Base-by-base conservation (phyloP, 2,888 invertebrate genomes). In the Epinotia brunnichana region DNA sequence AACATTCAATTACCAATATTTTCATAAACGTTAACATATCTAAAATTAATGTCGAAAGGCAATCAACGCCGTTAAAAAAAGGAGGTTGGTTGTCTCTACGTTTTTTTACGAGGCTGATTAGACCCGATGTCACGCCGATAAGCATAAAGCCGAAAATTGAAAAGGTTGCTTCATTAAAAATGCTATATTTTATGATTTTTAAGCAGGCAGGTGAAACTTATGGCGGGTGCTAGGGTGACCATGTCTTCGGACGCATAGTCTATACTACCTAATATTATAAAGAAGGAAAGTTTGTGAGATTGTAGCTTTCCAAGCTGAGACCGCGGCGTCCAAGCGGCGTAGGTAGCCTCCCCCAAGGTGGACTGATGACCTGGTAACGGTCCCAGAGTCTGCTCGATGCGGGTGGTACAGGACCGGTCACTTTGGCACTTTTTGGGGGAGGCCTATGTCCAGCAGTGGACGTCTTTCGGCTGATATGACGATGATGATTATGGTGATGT, bases 101-200 rank as follows among this genome's bases (percentile, higher is more conserved):
- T 69, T 69, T 64, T 71, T 72, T 71, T 83, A 87, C 83, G 85
- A 83, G 86, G 85, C 84, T 90, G 91, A 92, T 93, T 90, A 91
- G 85, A 86, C 81, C 85, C 87, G 93, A 93, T 93, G 92, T 92
- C 90, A 90, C 93, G 91, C 93, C 90, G 93, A 93, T 93, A 92
- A 89, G 83, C 84, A 83, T 89, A 91, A 87, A 89, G 85, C 85
- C 89, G 89, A 90, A 92, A 93, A 93, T 92, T 93, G 92, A 92
- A 92, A 92, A 90, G 87, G 92, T 86, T 85, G 84, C 83, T 86
- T 90, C 90, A 93, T 93, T 92, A 92, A 90, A 93, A 91, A 92
- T 89, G 85, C 92, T 84, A 92, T 93, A 92, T 90, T 91, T 93
- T 91, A 92, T 80, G 80, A 89, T 89, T 88, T 91, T 92, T 91